These are phyloP conservation scores for Hoplias malabaricus DNA, from an alignment of 2,113 vertebrate genomes.

Conservation along the genomic window DNA sequence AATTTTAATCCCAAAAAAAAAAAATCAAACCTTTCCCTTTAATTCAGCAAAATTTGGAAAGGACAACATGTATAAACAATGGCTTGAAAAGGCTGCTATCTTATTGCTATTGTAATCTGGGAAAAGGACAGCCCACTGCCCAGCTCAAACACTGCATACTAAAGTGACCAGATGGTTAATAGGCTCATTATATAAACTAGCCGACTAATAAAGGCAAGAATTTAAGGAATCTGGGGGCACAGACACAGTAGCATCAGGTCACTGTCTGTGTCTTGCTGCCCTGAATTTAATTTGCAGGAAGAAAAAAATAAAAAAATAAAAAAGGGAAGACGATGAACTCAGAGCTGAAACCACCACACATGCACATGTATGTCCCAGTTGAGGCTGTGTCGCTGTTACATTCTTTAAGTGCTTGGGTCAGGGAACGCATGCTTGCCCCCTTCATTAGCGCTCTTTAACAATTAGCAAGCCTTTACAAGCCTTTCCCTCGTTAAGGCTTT, in stretches of 20 bases:
- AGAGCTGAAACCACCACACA: conserved; percentile 4
- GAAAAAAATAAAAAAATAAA: not conserved
- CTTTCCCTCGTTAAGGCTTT: conserved; percentile 60
- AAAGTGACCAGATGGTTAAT: conserved; percentile 7
- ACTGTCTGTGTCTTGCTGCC: not conserved
- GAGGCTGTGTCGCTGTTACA: conserved; percentile 45
- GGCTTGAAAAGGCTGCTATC: not conserved
- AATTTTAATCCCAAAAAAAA: not conserved
- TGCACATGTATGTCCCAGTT: conserved; percentile 41
- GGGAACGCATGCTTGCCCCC: conserved; percentile 51
- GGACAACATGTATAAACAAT: not conserved
- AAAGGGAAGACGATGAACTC: not conserved
- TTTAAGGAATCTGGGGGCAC: conserved; percentile 23
- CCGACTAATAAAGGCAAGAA: conserved; percentile 23
- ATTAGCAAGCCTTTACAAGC: conserved; percentile 62
- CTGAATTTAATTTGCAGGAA: conserved; percentile 4
- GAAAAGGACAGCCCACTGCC: not conserved
- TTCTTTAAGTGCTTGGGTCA: conserved; percentile 62
- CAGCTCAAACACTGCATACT: not conserved
- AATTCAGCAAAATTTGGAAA: not conserved
- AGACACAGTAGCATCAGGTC: conserved; percentile 13
- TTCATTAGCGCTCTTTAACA: conserved; percentile 66
- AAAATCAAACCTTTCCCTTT: not conserved
- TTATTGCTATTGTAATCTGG: not conserved
- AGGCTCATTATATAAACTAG: conserved; percentile 4